Evolutionary conservation across 2,797 vertebrate genomes (phyloP), one percentile per base, ranked within the genome.

Genomic region (Cheirogaleus major): DNA sequence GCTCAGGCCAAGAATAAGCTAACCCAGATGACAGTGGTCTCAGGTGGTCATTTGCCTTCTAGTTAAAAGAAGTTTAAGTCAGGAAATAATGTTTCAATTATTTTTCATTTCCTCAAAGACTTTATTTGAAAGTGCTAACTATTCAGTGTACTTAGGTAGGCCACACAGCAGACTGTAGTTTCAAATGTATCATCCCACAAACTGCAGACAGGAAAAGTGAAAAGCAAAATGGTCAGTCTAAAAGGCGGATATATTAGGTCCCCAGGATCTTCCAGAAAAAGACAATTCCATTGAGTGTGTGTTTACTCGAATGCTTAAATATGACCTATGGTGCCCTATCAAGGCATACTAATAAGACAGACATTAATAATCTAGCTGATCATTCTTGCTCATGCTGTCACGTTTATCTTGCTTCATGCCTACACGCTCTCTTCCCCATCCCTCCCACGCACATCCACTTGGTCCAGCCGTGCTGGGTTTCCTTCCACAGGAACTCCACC

Each of bases 41-140:
- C 57, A 27, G 12, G 57, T 27, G 57, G 25, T 59, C 25, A 27
- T 59, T 27, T 59, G 57, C 57, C 57, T 59, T 59, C 57, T 59
- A 59, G 25, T 59, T 59, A 59, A 59, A 59, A 59, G 23, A 59
- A 27, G 23, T 59, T 59, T 59, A 59, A 59, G 57, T 59, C 57
- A 27, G 57, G 25, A 59, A 59, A 59, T 59, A 59, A 27, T 59
- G 25, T 59, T 59, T 59, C 10, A 25, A 27, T 35, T 22, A 27
- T 35, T 92, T 82, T 75, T 63, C 41, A 41, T 95, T 88, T 89
- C 52, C 63, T 52, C 45, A 89, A 63, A 78, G 81, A 85, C 14
- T 59, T 50, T 79, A n/a, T 45, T 90, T 93, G 73, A 52, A 93
- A 89, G 50, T 43, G 17, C n/a, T 82, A n/a, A 78, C 76, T 30